Conservation (phyloP, 2,888 invertebrate genomes). For the Melanargia galathea region DNA sequence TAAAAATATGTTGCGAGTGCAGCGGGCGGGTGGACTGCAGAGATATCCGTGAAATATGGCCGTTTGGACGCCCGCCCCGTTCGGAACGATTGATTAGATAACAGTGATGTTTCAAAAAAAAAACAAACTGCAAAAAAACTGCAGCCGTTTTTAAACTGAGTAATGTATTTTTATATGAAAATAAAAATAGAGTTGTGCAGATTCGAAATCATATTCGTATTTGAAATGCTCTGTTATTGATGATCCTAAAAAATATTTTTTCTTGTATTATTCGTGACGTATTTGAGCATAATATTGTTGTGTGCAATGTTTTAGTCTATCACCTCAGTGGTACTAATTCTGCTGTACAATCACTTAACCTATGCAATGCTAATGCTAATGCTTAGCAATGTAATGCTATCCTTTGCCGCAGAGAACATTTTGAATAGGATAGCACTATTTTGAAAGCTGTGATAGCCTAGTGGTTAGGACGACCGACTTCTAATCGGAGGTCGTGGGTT, state of each 20-base stretch:
- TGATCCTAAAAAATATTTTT: not conserved
- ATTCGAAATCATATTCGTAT: not conserved
- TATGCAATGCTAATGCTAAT: too few species aligned
- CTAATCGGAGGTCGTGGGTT: too few species aligned
- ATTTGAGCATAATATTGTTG: too few species aligned
- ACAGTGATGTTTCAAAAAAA: constrained; percentile 17
- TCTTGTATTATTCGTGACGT: not conserved
- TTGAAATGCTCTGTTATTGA: not conserved
- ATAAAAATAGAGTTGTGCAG: not conserved
- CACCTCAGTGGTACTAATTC: too few species aligned
- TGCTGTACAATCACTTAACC: too few species aligned
- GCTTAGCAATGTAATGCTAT: too few species aligned
- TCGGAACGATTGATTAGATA: constrained; percentile 22
- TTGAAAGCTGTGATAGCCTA: too few species aligned
- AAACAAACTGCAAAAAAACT: constrained; percentile 3
- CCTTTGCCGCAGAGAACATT: too few species aligned
- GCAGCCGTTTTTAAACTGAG: constrained; percentile 9
- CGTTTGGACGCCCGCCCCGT: constrained; percentile 9
- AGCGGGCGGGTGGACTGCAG: constrained; percentile 11
- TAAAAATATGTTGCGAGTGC: constrained; percentile 17
- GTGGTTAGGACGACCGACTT: too few species aligned
- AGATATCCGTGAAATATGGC: constrained; percentile 21
- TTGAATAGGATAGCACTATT: too few species aligned
- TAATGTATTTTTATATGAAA: not conserved
- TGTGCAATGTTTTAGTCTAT: too few species aligned